Conservation (phyloP, 2,888 invertebrate species). For the Cheiracanthium punctorium region DNA sequence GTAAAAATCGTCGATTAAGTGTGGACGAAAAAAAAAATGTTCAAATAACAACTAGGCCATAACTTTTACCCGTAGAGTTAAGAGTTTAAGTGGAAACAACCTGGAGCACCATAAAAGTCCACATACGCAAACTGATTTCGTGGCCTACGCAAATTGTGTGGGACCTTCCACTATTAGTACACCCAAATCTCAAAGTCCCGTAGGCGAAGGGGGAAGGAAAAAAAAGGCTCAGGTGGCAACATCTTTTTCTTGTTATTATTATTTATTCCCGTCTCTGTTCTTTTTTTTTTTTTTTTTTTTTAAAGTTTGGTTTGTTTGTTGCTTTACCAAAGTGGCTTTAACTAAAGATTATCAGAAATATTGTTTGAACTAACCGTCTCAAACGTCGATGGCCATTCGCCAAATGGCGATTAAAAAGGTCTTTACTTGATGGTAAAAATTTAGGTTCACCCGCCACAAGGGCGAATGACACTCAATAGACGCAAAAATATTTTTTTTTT, state of each 20-base stretch:
- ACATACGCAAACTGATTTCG: not conserved
- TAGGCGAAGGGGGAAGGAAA: conserved; percentile 32
- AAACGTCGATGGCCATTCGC: too few species aligned
- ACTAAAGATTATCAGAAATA: too few species aligned
- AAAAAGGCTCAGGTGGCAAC: conserved; percentile 7
- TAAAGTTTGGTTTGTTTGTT: not conserved
- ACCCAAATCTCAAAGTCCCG: conserved; percentile 25
- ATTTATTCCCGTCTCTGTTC: not conserved
- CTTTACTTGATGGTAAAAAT: too few species aligned
- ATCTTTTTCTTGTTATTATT: not conserved
- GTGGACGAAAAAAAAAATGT: not conserved
- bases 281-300: not conserved
- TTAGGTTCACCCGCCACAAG: too few species aligned
- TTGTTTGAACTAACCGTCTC: too few species aligned
- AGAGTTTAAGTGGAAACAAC: not conserved
- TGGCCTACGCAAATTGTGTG: conserved; percentile 49
- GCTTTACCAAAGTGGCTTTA: too few species aligned
- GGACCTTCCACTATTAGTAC: conserved; percentile 33
- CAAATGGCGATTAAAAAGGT: too few species aligned
- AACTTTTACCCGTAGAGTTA: not conserved
- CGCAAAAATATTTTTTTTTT: too few species aligned
- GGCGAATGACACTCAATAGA: too few species aligned
- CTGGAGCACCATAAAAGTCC: conserved; percentile 50
- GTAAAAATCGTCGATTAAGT: not conserved
- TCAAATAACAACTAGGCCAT: conserved; percentile 1